Evolutionary conservation across 35 echinoderm and acorn worm genomes (phyloP).

Genomic region (Holothuria glaberrima): DNA sequence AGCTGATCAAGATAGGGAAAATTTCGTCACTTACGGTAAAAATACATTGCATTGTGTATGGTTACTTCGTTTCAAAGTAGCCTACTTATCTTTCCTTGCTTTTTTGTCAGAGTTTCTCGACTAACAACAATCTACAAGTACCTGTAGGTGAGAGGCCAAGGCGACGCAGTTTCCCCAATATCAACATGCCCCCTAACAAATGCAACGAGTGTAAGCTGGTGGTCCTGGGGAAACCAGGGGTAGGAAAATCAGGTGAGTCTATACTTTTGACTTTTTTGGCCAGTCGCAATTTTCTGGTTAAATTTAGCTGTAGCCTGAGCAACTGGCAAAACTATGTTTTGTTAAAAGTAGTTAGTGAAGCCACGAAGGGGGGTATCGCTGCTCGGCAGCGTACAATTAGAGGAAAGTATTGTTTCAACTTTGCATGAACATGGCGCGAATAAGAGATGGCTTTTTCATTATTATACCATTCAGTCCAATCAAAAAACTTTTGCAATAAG

Average conservation of each 20-base stretch:
- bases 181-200: conserved; percentile 53
- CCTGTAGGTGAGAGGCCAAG: neutral
- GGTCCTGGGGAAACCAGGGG: conserved; percentile 66
- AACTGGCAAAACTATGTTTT: too few relatives aligned
- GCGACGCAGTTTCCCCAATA: neutral
- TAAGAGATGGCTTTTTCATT: too few relatives aligned
- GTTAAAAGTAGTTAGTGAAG: too few relatives aligned
- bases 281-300: neutral
- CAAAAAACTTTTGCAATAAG: too few relatives aligned
- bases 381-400: too few relatives aligned
- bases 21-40: neutral
- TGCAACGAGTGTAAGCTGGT: conserved; percentile 70
- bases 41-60: neutral
- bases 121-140: neutral
- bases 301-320: too few relatives aligned
- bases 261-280: neutral
- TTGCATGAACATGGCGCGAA: too few relatives aligned
- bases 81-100: neutral
- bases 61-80: neutral
- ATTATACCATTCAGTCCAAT: too few relatives aligned
- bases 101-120: neutral
- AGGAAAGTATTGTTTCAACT: too few relatives aligned
- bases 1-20: neutral
- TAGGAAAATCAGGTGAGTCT: conserved; percentile 82
- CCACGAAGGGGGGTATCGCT: too few relatives aligned